Evolutionary conservation across 2,797 vertebrate species (phyloP), one percentile per base, ranked within the genome.

Genomic region (Orientallactaga sibirica): DNA sequence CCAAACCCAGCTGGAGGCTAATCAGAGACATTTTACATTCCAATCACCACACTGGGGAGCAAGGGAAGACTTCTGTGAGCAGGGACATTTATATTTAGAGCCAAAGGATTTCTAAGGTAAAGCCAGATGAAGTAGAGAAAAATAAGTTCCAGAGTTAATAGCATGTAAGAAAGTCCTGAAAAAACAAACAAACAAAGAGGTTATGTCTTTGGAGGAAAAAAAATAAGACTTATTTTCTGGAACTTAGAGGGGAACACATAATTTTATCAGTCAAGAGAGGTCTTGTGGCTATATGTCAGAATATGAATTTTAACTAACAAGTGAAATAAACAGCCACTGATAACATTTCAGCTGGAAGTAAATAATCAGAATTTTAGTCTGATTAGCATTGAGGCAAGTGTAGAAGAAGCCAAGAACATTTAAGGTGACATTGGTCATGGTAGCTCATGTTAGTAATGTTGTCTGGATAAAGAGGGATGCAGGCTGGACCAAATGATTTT

Each of bases 221-320:
- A 68, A 86, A 25, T 70, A 58, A 33, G 48, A 5, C 3, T 4
- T 8, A 22, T 78, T 75, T 14, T 25, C 33, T 71, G 12, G 5
- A 83, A 55, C 14, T 2, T 74, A 58, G 6, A 55, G 2, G 75
- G 6, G 3, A 75, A 3, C 43, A 67, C 1, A 29, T 37, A 22
- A 5, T 71, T 7, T 25, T n/a, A 77, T 41, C 62, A 71, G 3
- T 55, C 15, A 61, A 43, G 70, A 25, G 6, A 22, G 61, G 5
- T 5, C 52, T 41, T 43, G 11, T 20, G 33, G 33, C 33, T 7
- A 1, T 55, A 5, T 14, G 9, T 9, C 86, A 70, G 33, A 81
- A 84, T 74, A 70, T 82, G 20, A n/a, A 37, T 88, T 90, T 92
- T 41, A 71, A 88, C 76, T 73, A 66, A 29, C 67, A 93, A 82